Conservation (phyloP, 2,797 vertebrate species). For the Pteropus rufus region DNA sequence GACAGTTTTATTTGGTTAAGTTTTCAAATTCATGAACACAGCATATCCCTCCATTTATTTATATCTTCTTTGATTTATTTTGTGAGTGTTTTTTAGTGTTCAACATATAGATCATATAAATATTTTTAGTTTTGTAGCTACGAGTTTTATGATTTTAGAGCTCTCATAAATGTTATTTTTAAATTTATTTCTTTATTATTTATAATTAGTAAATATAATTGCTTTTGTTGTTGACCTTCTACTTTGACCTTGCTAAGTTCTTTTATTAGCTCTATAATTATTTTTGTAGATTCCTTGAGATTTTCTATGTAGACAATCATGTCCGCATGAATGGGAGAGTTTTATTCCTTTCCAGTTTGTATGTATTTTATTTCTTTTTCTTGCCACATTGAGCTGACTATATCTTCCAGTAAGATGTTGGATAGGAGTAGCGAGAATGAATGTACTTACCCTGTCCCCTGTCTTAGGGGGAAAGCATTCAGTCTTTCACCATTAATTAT, state of each 20-base stretch:
- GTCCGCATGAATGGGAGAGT: not conserved
- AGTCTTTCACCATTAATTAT: not conserved
- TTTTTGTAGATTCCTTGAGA: not conserved
- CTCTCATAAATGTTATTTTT: not conserved
- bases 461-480: not conserved
- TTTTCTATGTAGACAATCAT: not conserved
- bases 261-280: not conserved
- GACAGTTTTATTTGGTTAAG: not conserved
- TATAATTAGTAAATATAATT: not conserved
- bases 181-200: not conserved
- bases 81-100: not conserved
- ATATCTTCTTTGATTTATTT: not conserved
- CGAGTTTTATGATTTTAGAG: not conserved
- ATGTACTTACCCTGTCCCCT: not conserved
- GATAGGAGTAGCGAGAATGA: not conserved
- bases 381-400: not conserved
- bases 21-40: not conserved
- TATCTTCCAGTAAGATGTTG: not conserved
- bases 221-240: not conserved
- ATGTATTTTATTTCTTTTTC: not conserved
- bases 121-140: not conserved
- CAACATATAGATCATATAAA: not conserved
- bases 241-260: not conserved
- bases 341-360: not conserved
- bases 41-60: not conserved